These are phyloP conservation scores for Apodemia zela DNA, from an alignment of 2,888 invertebrate species.

Conservation along the genomic window DNA sequence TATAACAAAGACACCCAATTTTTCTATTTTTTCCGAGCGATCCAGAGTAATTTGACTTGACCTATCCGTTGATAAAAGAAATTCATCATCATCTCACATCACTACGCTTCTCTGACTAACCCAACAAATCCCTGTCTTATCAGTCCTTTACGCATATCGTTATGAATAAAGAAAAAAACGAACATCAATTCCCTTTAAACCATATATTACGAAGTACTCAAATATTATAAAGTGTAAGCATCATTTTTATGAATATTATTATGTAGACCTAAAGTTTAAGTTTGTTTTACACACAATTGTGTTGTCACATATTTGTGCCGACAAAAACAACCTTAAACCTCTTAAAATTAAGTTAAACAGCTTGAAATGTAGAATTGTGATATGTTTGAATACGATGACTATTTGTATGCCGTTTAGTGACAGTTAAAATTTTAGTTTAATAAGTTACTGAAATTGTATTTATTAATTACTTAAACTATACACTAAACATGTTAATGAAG, in stretches of 20 bases:
- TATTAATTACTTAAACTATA: no score
- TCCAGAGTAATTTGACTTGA: background rate
- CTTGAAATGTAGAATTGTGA: no score
- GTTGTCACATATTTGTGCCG: background rate
- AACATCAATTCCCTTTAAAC: conserved; percentile 20
- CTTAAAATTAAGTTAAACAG: no score
- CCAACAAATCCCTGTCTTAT: conserved; percentile 70
- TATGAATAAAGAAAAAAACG: conserved; percentile 56
- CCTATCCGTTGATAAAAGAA: background rate
- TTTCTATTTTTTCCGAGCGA: background rate
- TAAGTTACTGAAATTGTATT: no score
- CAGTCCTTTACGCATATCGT: conserved; percentile 62
- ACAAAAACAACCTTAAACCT: background rate
- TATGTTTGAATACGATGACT: no score
- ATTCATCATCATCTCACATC: conserved; percentile 16
- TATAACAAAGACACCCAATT: background rate
- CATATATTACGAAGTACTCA: background rate
- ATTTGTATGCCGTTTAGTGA: no score
- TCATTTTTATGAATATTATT: background rate
- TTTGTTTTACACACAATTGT: no score
- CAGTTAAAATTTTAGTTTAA: no score
- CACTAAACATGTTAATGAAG: no score
- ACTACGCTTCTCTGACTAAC: conserved; percentile 52
- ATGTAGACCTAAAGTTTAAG: background rate
- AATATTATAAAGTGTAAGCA: background rate